phyloP scores from a whole-genome alignment of 1,140 invertebrate genomes.

The Temnothorax longispinosus region DNA sequence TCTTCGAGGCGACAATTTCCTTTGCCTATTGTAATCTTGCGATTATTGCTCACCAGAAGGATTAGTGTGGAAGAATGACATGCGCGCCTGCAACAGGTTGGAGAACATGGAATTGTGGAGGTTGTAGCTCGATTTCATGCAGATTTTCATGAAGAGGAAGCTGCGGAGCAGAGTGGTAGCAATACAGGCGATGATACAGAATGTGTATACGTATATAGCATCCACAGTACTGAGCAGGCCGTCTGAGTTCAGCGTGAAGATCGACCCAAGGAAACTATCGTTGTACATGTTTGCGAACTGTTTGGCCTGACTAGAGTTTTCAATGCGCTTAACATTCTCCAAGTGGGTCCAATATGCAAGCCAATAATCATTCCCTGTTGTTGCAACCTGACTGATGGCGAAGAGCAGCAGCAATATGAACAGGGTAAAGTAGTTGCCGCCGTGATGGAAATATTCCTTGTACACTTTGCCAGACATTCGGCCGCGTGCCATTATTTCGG shows the following conservation, averaged over 20 bases:
- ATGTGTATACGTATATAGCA: conserved; percentile 84
- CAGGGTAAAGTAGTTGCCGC: conserved; percentile 88
- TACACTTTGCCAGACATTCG: conserved; percentile 87
- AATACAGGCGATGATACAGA: conserved; percentile 79
- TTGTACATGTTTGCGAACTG: background rate
- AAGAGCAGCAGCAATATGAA: conserved; percentile 87
- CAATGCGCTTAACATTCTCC: conserved; percentile 79
- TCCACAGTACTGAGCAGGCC: conserved; percentile 69
- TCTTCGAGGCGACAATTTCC: background rate
- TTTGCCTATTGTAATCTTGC: background rate
- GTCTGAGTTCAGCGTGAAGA: conserved; percentile 71
- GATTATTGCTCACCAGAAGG: conserved; percentile 87
- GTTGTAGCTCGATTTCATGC: conserved; percentile 91
- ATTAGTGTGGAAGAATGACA: conserved; percentile 95
- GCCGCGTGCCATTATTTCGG: conserved; percentile 85
- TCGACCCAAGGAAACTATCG: conserved; percentile 51
- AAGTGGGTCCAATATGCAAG: conserved; percentile 90
- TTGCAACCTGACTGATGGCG: conserved; percentile 89
- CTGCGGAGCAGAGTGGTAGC: conserved; percentile 87
- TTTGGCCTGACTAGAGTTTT: background rate
- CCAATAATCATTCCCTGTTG: conserved; percentile 92
- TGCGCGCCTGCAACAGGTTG: conserved; percentile 90
- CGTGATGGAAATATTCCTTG: conserved; percentile 89
- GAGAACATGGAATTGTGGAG: conserved; percentile 95
- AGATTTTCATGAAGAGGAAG: conserved; percentile 92